Conservation (phyloP, 2,888 invertebrate genomes). For the Branchipolynoe longqiensis region DNA sequence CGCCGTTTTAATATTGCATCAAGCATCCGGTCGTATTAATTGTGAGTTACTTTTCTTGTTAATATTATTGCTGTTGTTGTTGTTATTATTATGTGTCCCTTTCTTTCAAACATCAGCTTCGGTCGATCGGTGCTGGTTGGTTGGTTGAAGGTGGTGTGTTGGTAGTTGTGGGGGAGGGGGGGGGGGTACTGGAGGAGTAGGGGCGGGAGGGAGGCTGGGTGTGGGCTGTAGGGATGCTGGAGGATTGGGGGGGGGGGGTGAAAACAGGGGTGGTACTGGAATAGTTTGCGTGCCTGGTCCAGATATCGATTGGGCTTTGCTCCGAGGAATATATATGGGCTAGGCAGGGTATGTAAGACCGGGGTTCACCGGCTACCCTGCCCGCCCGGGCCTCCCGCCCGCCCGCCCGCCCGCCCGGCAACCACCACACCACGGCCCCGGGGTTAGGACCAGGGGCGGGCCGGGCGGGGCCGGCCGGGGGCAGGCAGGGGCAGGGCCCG, state of each 20-base stretch:
- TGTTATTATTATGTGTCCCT: background rate
- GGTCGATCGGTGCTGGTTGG: background rate
- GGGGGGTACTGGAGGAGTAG: background rate
- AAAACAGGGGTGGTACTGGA: too few species aligned
- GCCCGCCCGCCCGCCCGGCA: background rate
- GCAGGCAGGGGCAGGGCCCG: background rate
- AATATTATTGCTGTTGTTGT: too few species aligned
- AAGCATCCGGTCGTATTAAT: constrained; percentile 31
- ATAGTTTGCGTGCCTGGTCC: too few species aligned
- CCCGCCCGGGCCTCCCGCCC: background rate
- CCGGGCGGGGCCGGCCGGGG: background rate
- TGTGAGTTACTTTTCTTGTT: background rate
- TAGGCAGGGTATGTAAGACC: too few species aligned
- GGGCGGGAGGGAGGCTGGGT: background rate
- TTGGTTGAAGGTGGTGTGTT: background rate
- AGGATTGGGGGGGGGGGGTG: too few species aligned
- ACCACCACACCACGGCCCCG: background rate
- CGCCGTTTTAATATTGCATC: constrained; percentile 36
- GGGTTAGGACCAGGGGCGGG: background rate
- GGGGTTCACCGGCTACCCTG: background rate
- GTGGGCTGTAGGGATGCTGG: background rate
- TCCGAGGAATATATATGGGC: too few species aligned
- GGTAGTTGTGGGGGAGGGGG: background rate
- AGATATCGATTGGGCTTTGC: too few species aligned
- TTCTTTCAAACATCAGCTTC: too few species aligned